Evolutionary conservation across 2,113 vertebrate genomes (phyloP).

Genomic region (Eupsittula cactorum): DNA sequence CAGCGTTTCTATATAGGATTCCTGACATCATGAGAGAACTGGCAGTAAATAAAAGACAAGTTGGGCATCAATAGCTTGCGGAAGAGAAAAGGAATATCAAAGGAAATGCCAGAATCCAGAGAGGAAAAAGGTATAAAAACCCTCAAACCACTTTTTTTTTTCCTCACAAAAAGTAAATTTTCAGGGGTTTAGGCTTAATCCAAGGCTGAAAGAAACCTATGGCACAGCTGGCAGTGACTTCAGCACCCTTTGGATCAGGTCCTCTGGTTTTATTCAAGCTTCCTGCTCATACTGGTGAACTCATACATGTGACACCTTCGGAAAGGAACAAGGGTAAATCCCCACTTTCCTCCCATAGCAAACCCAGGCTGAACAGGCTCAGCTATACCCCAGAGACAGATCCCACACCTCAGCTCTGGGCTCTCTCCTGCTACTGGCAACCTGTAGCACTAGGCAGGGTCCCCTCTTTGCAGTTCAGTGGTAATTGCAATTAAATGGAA

Average conservation of each 20-base stretch:
- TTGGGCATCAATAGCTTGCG: conserved; percentile 12
- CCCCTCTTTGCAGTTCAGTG: background rate
- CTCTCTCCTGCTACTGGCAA: background rate
- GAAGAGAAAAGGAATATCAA: conserved; percentile 21
- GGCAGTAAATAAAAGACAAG: conserved; percentile 49
- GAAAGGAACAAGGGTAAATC: background rate
- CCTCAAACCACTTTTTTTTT: background rate
- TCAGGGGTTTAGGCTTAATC: background rate
- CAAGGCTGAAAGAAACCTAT: background rate
- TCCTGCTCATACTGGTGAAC: background rate
- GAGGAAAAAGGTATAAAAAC: background rate
- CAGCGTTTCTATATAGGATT: background rate
- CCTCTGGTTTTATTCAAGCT: background rate
- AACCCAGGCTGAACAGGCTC: background rate
- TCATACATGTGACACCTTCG: background rate
- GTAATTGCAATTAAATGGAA: conserved; percentile 20
- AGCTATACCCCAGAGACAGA: background rate
- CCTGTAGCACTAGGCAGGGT: background rate
- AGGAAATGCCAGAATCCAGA: background rate
- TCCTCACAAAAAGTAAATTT: background rate
- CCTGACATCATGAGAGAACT: background rate
- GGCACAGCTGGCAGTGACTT: background rate
- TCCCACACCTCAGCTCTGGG: background rate
- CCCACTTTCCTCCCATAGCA: background rate
- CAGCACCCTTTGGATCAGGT: background rate